Conservation (phyloP, 1,140 invertebrate species). For the Drosophila sucinea region DNA sequence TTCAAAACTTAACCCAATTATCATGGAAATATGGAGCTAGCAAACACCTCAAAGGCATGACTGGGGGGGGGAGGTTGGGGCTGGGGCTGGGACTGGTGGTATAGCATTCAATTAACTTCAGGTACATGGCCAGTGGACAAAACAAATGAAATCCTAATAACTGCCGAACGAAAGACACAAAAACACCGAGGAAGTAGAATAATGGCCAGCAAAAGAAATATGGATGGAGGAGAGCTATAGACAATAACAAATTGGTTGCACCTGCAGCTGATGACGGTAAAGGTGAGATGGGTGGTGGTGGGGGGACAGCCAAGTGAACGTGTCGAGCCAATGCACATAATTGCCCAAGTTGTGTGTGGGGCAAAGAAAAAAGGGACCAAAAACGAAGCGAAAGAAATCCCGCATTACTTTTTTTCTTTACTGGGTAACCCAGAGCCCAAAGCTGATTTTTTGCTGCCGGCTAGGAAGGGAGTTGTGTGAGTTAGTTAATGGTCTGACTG, state of each 20-base stretch:
- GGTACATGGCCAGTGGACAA: conserved; percentile 19
- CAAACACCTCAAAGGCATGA: conserved; percentile 18
- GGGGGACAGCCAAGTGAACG: neutral
- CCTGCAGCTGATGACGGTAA: conserved; percentile 36
- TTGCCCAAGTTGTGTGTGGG: conserved; percentile 30
- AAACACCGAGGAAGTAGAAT: conserved; percentile 21
- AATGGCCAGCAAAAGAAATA: conserved; percentile 6
- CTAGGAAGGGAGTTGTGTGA: conserved; percentile 13
- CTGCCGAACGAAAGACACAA: conserved; percentile 11
- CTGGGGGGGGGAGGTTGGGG: neutral
- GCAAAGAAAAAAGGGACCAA: conserved; percentile 33
- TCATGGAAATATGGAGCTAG: neutral
- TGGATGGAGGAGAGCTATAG: conserved; percentile 2
- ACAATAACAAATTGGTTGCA: conserved; percentile 45
- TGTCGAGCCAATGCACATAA: conserved; percentile 36
- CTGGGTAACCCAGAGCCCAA: conserved; percentile 55
- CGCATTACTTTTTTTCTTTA: conserved; percentile 9
- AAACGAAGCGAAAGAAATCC: conserved; percentile 8
- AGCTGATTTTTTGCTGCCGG: conserved; percentile 35
- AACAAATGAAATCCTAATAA: conserved; percentile 35
- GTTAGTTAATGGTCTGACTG: conserved; percentile 10
- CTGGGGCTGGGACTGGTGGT: too few relatives aligned
- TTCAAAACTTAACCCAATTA: conserved; percentile 6
- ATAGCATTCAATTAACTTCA: conserved; percentile 29
- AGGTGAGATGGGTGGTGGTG: too few relatives aligned